phyloP scores from a whole-genome alignment of 92 coral and sea anemone species.

The Meandrina meandrites region DNA sequence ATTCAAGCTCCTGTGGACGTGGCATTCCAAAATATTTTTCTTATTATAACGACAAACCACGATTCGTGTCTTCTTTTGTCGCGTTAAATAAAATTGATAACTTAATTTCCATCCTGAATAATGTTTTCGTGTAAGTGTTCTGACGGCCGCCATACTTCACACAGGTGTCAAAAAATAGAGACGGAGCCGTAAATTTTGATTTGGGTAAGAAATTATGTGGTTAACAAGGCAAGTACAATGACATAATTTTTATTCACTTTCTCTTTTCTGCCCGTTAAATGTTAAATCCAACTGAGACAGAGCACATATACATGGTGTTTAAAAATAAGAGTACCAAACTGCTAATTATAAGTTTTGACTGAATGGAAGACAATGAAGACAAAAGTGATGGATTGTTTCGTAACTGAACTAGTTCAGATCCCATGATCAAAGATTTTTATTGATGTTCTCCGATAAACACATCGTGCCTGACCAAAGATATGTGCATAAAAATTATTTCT shows the following conservation, averaged over 20 bases:
- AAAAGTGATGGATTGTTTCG: too few species aligned
- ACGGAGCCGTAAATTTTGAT: too few species aligned
- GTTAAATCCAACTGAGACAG: too few species aligned
- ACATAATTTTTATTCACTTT: neutral
- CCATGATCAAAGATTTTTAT: too few species aligned
- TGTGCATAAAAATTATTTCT: neutral
- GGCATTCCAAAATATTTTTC: neutral
- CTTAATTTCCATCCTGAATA: too few species aligned
- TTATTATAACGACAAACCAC: neutral
- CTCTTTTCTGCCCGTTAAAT: neutral
- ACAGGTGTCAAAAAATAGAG: too few species aligned
- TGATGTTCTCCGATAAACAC: neutral
- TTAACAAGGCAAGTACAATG: neutral
- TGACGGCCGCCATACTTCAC: too few species aligned
- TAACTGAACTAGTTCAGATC: neutral
- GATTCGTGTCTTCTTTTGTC: neutral
- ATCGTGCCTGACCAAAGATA: neutral
- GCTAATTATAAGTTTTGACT: too few species aligned
- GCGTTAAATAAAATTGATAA: neutral
- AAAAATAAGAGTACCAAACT: neutral
- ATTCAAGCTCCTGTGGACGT: neutral
- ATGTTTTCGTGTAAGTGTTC: too few species aligned
- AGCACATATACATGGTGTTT: too few species aligned
- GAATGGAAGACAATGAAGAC: neutral
- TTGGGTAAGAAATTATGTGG: neutral